A percentile compares a stretch with the other conserved stretches of the same genome.
phyloP scores from a whole-genome alignment of 2,888 invertebrate genomes.

The Crematogaster levior region DNA sequence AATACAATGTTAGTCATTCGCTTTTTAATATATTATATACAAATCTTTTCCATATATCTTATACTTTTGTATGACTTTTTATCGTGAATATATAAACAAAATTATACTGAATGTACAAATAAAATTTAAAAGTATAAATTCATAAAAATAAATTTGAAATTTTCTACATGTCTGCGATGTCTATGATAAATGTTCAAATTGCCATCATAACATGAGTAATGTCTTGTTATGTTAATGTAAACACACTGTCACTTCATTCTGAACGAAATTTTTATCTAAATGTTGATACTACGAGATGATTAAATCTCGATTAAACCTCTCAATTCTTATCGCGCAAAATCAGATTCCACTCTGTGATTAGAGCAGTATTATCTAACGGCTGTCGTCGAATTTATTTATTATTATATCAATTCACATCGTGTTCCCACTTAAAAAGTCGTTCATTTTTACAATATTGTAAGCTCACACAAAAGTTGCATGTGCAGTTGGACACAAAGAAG shows the following conservation, averaged over 20 bases:
- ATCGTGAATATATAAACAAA: neutral
- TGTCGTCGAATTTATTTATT: constrained; percentile 45
- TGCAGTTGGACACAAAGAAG: neutral
- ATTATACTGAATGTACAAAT: neutral
- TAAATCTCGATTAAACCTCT: neutral
- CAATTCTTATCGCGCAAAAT: constrained; percentile 18
- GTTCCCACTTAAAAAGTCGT: constrained; percentile 10
- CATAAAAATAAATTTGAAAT: constrained; percentile 1
- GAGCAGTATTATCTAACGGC: constrained; percentile 52
- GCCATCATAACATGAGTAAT: neutral
- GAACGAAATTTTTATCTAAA: constrained; percentile 21
- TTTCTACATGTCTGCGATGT: neutral
- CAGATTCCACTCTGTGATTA: constrained; percentile 14
- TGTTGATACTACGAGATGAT: neutral
- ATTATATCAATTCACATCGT: neutral
- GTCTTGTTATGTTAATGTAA: constrained; percentile 7
- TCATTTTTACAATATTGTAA: constrained; percentile 6
- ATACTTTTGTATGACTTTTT: neutral
- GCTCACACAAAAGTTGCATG: constrained; percentile 4
- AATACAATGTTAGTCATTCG: neutral
- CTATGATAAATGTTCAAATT: constrained; percentile 13
- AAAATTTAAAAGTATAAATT: constrained; percentile 2
- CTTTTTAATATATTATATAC: neutral
- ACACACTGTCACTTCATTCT: constrained; percentile 7
- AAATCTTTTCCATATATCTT: neutral